Base-by-base conservation (phyloP, 2,888 invertebrate genomes). In the Heliconius aoede region DNA sequence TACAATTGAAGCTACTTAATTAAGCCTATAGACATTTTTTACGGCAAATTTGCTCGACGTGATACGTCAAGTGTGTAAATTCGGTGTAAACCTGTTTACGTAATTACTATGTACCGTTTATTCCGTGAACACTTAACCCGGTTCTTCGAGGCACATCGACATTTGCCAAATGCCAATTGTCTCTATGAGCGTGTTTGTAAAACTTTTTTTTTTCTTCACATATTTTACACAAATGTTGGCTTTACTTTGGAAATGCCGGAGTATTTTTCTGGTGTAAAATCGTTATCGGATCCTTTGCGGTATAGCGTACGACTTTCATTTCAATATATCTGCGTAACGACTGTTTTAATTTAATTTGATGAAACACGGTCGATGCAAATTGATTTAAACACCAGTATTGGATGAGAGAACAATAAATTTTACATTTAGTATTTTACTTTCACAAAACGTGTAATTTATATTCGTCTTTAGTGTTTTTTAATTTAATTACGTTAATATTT, bases 41-140 rank as follows among this genome's bases (percentile, higher is more conserved):
- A 65, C 36, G 40, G 28, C 62, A 58, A 72, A 58, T 58, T 32
- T 30, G 40, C 36, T 65, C 40, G 36, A 36, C 64, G 30, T 65
- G 64, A 71, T 18, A 40, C 40, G 72, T 32, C 64, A 55, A 71
- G 36, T 65, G 72, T 46, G 21, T 46, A 46, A 46, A 74, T 76
- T 78, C 62, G 74, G 65, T 72, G 76, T 74, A 72, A 72, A 69
- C 72, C 76, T 81, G 86, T 89, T 87, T 85, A 86, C 85, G 84
- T 87, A 86, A 88, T 88, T 87, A 84, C 85, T 77, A 81, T 81
- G 84, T 86, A 86, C 86, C 85, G 89, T 87, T 87, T 81, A 84
- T 85, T 84, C 83, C 80, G 82, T 82, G 83, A 84, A 84, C 86
- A 87, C 86, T 87, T 84, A 83, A 83, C 83, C 84, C 73, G 81